These are phyloP conservation scores for Ispidina picta DNA, from an alignment of 2,797 vertebrate species.

Conservation along the genomic window DNA sequence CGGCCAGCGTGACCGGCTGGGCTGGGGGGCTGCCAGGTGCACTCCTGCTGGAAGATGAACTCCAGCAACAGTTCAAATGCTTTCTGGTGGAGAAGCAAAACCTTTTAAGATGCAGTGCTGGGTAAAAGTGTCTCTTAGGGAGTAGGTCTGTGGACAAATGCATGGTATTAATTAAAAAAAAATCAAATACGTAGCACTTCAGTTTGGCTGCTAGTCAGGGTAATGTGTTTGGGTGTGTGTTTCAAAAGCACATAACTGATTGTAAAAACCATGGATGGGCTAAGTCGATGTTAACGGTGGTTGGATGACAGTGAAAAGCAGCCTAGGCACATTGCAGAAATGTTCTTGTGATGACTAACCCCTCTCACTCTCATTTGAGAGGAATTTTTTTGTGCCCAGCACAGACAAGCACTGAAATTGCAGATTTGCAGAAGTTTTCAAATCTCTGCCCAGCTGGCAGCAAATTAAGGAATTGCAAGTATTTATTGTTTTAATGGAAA, in stretches of 20 bases:
- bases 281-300: constrained; percentile 7
- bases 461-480: constrained; percentile 32
- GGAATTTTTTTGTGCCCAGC: constrained; percentile 62
- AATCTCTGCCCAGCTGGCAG: constrained; percentile 29
- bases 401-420: constrained; percentile 42
- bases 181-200: background rate
- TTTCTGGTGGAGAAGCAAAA: background rate
- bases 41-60: background rate
- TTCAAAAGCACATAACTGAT: constrained; percentile 36
- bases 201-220: background rate
- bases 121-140: background rate
- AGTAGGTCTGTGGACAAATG: background rate
- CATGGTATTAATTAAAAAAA: background rate
- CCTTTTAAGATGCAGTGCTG: background rate
- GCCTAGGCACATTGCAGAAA: constrained; percentile 52
- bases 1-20: fast-evolving
- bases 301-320: constrained; percentile 49
- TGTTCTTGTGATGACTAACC: constrained; percentile 62
- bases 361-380: background rate
- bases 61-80: background rate
- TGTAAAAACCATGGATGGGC: constrained; percentile 22
- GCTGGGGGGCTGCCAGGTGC: background rate
- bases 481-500: constrained; percentile 36
- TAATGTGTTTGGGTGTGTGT: background rate
- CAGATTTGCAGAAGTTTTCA: constrained; percentile 38